A percentile compares a stretch with the other conserved stretches of the same genome.
phyloP scores from a whole-genome alignment of 2,113 vertebrate genomes.

The Melanotaenia duboulayi region DNA sequence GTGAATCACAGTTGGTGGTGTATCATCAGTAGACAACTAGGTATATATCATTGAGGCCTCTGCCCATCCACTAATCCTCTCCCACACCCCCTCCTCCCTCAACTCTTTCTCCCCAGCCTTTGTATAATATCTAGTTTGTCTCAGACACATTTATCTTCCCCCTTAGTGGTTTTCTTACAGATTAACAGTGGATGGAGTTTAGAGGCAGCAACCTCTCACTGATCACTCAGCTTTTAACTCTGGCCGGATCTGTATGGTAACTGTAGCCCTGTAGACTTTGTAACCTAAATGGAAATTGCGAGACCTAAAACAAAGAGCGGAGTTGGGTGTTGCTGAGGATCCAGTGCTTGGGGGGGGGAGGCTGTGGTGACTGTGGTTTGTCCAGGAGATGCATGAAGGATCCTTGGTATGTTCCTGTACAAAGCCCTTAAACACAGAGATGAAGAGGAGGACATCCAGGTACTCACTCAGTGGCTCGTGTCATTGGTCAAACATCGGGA shows the following conservation, averaged over 20 bases:
- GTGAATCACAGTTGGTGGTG: conserved; percentile 72
- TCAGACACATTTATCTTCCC: conserved; percentile 81
- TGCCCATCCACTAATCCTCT: conserved; percentile 67
- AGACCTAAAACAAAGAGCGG: conserved; percentile 9
- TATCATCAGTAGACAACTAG: conserved; percentile 65
- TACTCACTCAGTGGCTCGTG: conserved; percentile 50
- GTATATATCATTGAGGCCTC: conserved; percentile 76
- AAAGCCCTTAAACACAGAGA: conserved; percentile 82
- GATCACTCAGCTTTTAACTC: conserved; percentile 77
- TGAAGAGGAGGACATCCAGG: conserved; percentile 80
- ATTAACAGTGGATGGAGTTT: conserved; percentile 72
- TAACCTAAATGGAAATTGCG: conserved; percentile 40
- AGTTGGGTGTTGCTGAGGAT: conserved; percentile 44
- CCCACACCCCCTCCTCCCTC: conserved; percentile 60
- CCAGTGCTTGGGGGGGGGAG: conserved; percentile 35
- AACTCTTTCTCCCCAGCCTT: conserved; percentile 54
- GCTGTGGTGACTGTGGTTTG: conserved; percentile 67
- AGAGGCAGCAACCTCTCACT: conserved; percentile 52
- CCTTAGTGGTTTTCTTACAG: conserved; percentile 72
- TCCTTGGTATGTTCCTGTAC: conserved; percentile 82
- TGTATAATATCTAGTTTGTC: conserved; percentile 76
- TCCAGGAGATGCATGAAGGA: conserved; percentile 76
- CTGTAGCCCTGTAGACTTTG: conserved; percentile 59
- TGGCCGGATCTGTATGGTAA: conserved; percentile 39
- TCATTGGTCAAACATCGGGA: conserved; percentile 31